Evolutionary conservation across 1,140 invertebrate species (phyloP).

Genomic region (Venustaconcha ellipsiformis): DNA sequence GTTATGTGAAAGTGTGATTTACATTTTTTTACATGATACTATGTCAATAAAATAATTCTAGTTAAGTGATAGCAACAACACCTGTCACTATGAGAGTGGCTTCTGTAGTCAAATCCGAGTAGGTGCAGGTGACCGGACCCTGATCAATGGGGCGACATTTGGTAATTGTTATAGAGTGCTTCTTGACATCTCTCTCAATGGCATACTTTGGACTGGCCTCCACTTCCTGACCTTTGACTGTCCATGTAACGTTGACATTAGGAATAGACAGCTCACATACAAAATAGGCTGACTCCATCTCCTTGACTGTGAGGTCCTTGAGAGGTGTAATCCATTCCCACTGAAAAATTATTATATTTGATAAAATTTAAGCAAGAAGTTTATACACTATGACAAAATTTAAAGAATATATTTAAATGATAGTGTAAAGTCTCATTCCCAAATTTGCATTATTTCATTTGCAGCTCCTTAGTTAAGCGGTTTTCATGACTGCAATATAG

Average conservation of each 20-base stretch:
- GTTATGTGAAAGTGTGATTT: no score
- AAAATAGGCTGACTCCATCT: constrained; percentile 65
- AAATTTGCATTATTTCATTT: no score
- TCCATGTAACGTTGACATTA: constrained; percentile 63
- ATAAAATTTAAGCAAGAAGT: no score
- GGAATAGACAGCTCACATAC: constrained; percentile 64
- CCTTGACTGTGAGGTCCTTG: constrained; percentile 61
- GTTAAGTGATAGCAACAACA: constrained; percentile 22
- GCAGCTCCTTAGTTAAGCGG: no score
- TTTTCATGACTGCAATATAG: no score
- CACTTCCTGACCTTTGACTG: constrained; percentile 55
- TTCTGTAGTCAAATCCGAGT: constrained; percentile 53
- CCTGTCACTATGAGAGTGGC: constrained; percentile 62
- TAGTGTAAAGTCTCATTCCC: no score
- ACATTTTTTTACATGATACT: no score
- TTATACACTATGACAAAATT: no score
- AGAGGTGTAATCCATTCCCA: constrained; percentile 62
- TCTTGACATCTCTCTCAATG: constrained; percentile 55
- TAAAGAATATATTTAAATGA: no score
- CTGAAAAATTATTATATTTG: constrained; percentile 39
- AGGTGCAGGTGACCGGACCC: constrained; percentile 58
- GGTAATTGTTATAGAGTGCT: constrained; percentile 56
- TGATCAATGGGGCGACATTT: constrained; percentile 59
- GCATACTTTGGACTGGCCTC: constrained; percentile 62
- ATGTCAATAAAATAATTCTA: no score